Evolutionary conservation across 2,113 vertebrate genomes (phyloP), one percentile per base, ranked within the genome.

Genomic region (Tachysurus fulvidraco): DNA sequence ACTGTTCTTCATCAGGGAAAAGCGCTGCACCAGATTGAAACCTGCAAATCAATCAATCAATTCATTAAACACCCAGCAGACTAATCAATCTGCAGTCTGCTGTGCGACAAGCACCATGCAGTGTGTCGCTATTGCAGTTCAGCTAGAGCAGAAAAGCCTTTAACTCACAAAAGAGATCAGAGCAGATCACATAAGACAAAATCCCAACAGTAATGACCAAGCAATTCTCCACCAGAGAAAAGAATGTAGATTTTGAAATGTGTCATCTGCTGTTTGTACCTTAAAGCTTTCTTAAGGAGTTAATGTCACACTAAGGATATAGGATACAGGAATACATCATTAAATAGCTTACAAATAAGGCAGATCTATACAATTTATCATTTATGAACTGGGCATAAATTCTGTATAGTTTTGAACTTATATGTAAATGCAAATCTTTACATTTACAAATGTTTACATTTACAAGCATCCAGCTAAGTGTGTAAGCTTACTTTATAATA

Each of bases 21-120:
- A 98, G 77, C 95, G 94, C 74, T 94, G 96, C 76, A 98, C 95
- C 90, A 99, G 93, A 94, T 97, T 98, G 93, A 97, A 99, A 87
- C 98, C 98, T 99, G 93, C 3, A 1, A 83, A 91, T 83, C 11
- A 64, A 87, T 19, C 81, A 12, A 52, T n/a, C 54, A 83, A 44
- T 81, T 64, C 23, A 84, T 93, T 87, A 93, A 83, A 65, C 86
- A 80, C 50, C 69, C 85, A 25, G 30, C 25, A 62, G 28, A 89
- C 52, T 46, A 85, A 87, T 89, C 88, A 88, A 85, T 71, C 67
- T 83, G 65, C 46, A 14, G 28, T 9, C 59, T 89, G 36, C 46
- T 14, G 28, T 11, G 11, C 79, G 86, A 88, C 84, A 88, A 17
- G 19, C 28, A 60, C 73, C 81, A 79, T 59, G 30, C 79, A 73